phyloP scores from a whole-genome alignment of 2,797 vertebrate species.

The Aulostomus chinensis region DNA sequence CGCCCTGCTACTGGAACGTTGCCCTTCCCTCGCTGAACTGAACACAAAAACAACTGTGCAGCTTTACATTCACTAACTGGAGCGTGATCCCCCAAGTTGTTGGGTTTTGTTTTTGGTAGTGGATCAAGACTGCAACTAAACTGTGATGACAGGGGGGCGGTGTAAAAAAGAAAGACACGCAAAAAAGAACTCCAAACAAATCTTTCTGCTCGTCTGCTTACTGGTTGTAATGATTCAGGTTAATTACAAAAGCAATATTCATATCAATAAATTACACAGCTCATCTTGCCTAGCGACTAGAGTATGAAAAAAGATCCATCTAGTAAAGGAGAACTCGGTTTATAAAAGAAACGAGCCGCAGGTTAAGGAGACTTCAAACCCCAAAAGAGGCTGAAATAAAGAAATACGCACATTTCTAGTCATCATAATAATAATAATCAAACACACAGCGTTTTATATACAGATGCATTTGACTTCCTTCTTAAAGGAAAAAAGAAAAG shows the following conservation, averaged over 20 bases:
- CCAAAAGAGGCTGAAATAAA: slow-evolving; percentile 62
- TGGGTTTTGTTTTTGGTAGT: neutral
- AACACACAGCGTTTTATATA: slow-evolving; percentile 82
- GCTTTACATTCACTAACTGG: neutral
- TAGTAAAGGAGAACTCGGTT: slow-evolving; percentile 53
- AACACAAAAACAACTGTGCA: too few species aligned
- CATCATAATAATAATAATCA: slow-evolving; percentile 62
- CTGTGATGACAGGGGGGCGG: slow-evolving; percentile 2
- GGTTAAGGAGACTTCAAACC: slow-evolving; percentile 59
- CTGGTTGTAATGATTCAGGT: slow-evolving; percentile 35
- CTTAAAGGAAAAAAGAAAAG: slow-evolving; percentile 74
- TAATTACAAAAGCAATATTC: slow-evolving; percentile 50
- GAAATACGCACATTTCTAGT: slow-evolving; percentile 73
- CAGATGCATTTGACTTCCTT: slow-evolving; percentile 74
- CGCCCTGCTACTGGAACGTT: too few species aligned
- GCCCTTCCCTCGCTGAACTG: too few species aligned
- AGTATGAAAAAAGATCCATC: slow-evolving; percentile 56
- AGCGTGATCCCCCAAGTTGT: neutral
- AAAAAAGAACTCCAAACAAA: neutral
- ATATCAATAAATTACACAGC: slow-evolving; percentile 65
- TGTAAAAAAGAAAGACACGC: too few species aligned
- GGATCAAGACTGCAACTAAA: slow-evolving; percentile 8
- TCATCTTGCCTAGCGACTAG: slow-evolving; percentile 46
- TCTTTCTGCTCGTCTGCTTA: slow-evolving; percentile 22
- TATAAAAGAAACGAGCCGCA: slow-evolving; percentile 57